Conservation (phyloP, 1,140 invertebrate species). For the Homarus americanus region DNA sequence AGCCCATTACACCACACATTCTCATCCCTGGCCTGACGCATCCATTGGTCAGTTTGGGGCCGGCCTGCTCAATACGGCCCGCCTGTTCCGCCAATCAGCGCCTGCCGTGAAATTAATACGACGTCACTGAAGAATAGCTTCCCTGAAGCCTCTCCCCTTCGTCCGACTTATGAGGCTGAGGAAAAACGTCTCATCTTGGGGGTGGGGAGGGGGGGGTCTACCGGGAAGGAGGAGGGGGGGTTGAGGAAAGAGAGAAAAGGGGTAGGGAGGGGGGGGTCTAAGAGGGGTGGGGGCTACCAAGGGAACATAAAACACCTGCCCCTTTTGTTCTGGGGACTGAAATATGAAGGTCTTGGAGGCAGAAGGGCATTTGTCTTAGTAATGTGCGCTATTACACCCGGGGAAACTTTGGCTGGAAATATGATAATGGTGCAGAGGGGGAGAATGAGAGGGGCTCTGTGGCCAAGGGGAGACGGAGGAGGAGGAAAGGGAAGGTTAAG, state of each 20-base stretch:
- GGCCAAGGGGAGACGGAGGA: constrained; percentile 49
- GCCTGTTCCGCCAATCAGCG: constrained; percentile 66
- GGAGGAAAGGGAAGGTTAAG: constrained; percentile 10
- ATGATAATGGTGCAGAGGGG: constrained; percentile 64
- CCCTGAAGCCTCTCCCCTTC: constrained; percentile 37
- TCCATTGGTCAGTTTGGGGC: constrained; percentile 65
- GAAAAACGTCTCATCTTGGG: constrained; percentile 59
- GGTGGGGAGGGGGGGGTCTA: constrained; percentile 1
- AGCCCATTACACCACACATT: constrained; percentile 67
- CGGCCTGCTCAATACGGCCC: constrained; percentile 45
- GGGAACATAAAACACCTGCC: constrained; percentile 59
- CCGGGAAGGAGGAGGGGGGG: too few species aligned
- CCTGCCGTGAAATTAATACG: constrained; percentile 66
- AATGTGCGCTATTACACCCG: constrained; percentile 71
- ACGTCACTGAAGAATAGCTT: constrained; percentile 66
- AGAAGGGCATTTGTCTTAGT: constrained; percentile 71
- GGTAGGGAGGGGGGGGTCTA: background rate
- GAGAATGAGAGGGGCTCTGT: constrained; percentile 52
- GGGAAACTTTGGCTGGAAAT: constrained; percentile 68
- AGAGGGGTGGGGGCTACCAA: background rate
- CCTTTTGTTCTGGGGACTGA: constrained; percentile 67
- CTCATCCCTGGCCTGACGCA: constrained; percentile 67
- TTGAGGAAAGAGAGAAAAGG: background rate
- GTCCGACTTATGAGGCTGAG: constrained; percentile 62
- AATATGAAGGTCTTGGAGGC: constrained; percentile 70